A percentile compares a stretch with the other conserved stretches of the same genome.
Evolutionary conservation across 2,888 invertebrate species (phyloP).

Genomic region (Norana najaformis): DNA sequence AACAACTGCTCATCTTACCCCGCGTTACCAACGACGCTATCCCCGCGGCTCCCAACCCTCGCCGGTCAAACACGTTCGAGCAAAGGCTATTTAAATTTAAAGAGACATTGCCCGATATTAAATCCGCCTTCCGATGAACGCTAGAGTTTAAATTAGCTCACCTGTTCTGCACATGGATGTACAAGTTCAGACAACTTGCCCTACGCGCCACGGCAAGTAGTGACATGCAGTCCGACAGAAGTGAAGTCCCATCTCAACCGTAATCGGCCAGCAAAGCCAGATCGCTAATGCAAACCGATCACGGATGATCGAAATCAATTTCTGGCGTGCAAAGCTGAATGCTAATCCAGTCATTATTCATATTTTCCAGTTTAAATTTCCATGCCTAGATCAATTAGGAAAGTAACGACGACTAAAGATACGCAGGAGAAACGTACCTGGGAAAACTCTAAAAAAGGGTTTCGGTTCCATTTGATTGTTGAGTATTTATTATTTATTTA

Average conservation of each 20-base stretch:
- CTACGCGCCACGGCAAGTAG: not conserved
- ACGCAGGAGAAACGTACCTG: not conserved
- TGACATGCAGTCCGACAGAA: not conserved
- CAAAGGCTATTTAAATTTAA: not conserved
- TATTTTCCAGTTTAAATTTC: not conserved
- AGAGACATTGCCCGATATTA: not conserved
- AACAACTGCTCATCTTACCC: not conserved
- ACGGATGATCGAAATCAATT: not conserved
- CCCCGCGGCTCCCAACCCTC: not conserved
- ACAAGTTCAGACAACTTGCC: not conserved
- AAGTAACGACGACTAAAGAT: too few species aligned
- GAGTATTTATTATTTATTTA: too few species aligned
- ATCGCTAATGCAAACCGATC: not conserved
- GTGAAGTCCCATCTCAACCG: not conserved
- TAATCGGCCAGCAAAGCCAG: not conserved
- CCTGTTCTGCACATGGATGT: not conserved
- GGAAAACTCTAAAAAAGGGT: too few species aligned
- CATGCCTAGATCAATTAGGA: not conserved
- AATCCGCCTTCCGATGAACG: not conserved
- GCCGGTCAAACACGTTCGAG: constrained; percentile 6
- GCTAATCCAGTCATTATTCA: not conserved
- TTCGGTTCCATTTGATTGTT: too few species aligned
- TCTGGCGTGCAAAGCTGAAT: not conserved
- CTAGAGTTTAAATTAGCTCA: not conserved
- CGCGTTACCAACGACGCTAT: not conserved